phyloP scores from a whole-genome alignment of 2,888 invertebrate species.

The Steinernema carpocapsae region DNA sequence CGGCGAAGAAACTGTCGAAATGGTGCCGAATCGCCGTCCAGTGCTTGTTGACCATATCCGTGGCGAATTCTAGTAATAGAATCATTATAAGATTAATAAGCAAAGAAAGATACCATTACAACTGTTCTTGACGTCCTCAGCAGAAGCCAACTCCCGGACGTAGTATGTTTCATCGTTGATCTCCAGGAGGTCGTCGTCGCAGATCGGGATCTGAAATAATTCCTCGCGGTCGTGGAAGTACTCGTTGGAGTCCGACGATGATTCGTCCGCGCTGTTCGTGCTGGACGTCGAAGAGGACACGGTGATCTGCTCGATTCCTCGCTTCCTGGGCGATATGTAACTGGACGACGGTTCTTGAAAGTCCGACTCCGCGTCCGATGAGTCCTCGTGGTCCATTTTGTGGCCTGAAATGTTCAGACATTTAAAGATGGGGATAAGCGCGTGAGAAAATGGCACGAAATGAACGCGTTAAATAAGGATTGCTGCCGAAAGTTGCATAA shows the following conservation, averaged over 20 bases:
- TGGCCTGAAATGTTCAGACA: no score
- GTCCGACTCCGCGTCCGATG: no score
- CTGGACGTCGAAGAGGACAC: background rate
- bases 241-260: background rate
- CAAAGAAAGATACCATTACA: background rate
- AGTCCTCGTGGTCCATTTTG: no score
- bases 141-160: slow-evolving; percentile 26
- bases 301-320: background rate
- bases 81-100: background rate
- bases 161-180: slow-evolving; percentile 36
- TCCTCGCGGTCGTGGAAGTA: slow-evolving; percentile 13
- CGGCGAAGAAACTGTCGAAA: slow-evolving; percentile 39
- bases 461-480: no score
- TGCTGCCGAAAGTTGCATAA: no score
- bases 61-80: background rate
- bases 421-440: no score
- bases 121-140: slow-evolving; percentile 36
- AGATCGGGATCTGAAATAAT: slow-evolving; percentile 41
- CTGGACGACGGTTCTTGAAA: no score
- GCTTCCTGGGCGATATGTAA: slow-evolving; percentile 4
- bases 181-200: slow-evolving; percentile 44
- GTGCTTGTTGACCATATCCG: slow-evolving; percentile 19
- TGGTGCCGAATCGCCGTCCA: slow-evolving; percentile 25
- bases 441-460: no score
- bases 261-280: background rate